Conservation (phyloP, 2,888 invertebrate species). For the Empis stercorea region DNA sequence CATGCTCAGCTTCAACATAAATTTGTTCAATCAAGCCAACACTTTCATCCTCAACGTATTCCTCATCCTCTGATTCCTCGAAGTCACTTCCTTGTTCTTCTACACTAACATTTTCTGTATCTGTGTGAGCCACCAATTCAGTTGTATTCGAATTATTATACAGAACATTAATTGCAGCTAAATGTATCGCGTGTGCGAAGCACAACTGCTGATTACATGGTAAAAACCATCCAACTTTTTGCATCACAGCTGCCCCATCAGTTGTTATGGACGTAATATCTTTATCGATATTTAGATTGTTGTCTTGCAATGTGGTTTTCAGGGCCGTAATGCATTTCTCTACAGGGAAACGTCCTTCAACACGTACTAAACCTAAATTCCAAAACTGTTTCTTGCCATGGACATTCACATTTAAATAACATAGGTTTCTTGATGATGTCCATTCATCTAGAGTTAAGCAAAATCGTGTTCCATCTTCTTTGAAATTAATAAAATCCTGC, state of each 20-base stretch:
- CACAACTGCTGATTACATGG: neutral
- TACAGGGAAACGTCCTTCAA: neutral
- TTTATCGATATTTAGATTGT: slow-evolving; percentile 1
- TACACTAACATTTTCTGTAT: slow-evolving; percentile 2
- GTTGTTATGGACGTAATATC: slow-evolving; percentile 2
- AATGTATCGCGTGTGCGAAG: neutral
- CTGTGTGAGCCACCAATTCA: neutral
- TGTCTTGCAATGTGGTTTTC: slow-evolving; percentile 3
- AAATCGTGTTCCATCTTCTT: neutral
- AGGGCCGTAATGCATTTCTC: slow-evolving; percentile 1
- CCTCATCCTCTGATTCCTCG: slow-evolving; percentile 1
- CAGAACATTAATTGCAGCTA: slow-evolving; percentile 1
- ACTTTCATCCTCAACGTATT: neutral
- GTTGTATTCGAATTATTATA: neutral
- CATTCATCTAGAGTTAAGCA: slow-evolving; percentile 3
- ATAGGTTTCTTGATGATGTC: neutral
- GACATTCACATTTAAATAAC: slow-evolving; percentile 1
- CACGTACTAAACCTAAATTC: neutral
- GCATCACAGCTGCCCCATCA: neutral
- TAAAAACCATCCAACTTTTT: neutral
- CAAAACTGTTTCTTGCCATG: neutral
- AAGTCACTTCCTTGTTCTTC: neutral
- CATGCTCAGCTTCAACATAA: neutral
- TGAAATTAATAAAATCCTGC: neutral
- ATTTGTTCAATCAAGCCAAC: neutral